A percentile compares a stretch with the other conserved stretches of the same genome.
Evolutionary conservation across 2,113 vertebrate genomes (phyloP).

Genomic region (Marmota monax): DNA sequence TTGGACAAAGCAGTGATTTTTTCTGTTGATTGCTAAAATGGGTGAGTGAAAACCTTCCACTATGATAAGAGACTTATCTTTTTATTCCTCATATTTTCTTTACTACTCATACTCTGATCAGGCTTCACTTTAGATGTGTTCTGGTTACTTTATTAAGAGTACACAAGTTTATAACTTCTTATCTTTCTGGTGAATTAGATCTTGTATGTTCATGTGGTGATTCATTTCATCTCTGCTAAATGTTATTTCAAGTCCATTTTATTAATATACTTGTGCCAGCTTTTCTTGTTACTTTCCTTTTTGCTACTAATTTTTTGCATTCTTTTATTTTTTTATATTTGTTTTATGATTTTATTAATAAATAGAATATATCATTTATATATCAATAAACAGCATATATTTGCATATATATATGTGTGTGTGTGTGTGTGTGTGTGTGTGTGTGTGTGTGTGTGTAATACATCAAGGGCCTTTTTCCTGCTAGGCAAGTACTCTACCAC

Average conservation of each 20-base stretch:
- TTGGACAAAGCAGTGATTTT: background rate
- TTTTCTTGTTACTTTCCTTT: background rate
- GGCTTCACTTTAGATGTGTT: background rate
- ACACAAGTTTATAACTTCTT: background rate
- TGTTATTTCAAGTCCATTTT: background rate
- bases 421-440: no score
- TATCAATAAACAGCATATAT: no score
- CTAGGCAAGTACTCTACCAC: no score
- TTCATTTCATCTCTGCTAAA: background rate
- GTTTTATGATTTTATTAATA: background rate
- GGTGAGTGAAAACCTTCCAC: background rate
- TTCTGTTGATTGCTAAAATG: background rate
- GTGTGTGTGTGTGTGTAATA: no score
- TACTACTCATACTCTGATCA: background rate
- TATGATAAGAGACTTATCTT: background rate
- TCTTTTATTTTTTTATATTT: background rate
- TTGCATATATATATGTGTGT: no score
- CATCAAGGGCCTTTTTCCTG: no score
- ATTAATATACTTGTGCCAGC: background rate
- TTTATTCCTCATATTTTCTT: background rate
- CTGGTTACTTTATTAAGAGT: background rate
- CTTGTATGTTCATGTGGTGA: background rate
- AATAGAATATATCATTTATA: background rate
- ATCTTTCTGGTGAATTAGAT: background rate
- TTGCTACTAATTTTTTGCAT: background rate